phyloP scores from a whole-genome alignment of 2,797 vertebrate genomes.

The Oreochromis mossambicus region DNA sequence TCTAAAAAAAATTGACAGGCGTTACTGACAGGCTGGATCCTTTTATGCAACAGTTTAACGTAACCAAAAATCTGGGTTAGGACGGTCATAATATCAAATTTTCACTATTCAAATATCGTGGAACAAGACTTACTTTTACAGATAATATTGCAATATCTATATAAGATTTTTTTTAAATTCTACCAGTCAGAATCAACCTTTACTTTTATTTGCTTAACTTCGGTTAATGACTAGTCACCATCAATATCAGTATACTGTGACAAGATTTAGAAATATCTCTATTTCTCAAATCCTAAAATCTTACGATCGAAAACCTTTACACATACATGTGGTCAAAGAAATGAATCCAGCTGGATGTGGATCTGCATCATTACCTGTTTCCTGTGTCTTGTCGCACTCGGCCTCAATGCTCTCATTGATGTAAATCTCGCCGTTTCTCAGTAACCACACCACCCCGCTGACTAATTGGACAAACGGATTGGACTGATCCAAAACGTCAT shows the following conservation, averaged over 20 bases:
- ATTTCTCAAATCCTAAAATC: not conserved
- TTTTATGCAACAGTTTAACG: not conserved
- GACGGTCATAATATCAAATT: not conserved
- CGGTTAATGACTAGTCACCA: not conserved
- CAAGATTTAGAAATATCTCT: not conserved
- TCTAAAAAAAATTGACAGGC: not conserved
- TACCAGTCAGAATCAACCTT: not conserved
- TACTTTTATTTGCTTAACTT: not conserved
- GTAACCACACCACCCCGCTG: slow-evolving; percentile 91
- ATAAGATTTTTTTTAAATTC: not conserved
- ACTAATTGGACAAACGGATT: slow-evolving; percentile 93
- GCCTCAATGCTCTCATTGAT: slow-evolving; percentile 79
- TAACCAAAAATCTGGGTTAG: not conserved
- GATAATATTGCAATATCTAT: not conserved
- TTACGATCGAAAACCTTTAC: not conserved
- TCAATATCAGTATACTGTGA: not conserved
- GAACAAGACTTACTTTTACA: not conserved
- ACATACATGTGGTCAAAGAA: not conserved
- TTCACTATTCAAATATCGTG: not conserved
- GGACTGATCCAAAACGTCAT: slow-evolving; percentile 80
- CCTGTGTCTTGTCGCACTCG: slow-evolving; percentile 82
- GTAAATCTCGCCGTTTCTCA: slow-evolving; percentile 85
- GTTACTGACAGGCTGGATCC: not conserved
- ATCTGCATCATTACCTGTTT: slow-evolving; percentile 76
- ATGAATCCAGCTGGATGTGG: not conserved